These are phyloP conservation scores for Phainopepla nitens DNA, from an alignment of 2,113 vertebrate genomes.

Conservation along the genomic window DNA sequence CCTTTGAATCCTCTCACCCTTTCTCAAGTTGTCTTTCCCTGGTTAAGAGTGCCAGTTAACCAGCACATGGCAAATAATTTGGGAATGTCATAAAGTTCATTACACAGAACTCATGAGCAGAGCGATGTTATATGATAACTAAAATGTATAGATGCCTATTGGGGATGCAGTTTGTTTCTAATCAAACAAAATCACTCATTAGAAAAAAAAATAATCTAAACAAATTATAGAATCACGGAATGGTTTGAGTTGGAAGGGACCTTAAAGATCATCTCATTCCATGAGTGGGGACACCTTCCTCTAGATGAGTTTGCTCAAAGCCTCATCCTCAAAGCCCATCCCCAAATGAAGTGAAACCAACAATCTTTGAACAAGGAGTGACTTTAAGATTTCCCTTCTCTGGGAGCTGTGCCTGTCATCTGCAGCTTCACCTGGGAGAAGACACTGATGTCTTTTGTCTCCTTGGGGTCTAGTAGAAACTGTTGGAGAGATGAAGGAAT, in stretches of 20 bases:
- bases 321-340: neutral
- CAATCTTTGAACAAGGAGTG: neutral
- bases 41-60: neutral
- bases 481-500: neutral
- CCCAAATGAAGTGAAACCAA: neutral
- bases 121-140: neutral
- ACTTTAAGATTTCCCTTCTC: neutral
- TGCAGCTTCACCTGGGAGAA: neutral
- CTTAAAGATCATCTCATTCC: neutral
- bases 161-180: neutral
- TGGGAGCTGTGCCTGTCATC: neutral
- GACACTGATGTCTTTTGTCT: neutral
- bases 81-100: neutral
- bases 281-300: neutral
- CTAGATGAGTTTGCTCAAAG: neutral
- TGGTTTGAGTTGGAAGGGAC: neutral
- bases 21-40: neutral
- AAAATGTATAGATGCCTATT: neutral
- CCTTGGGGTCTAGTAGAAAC: neutral
- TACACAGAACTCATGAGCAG: accelerated
- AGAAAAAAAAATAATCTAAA: neutral
- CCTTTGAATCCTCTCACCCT: neutral
- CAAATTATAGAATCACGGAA: neutral
- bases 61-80: neutral
- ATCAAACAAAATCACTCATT: neutral